These are phyloP conservation scores for Galemys pyrenaicus DNA, from an alignment of 2,113 vertebrate species.

Conservation along the genomic window DNA sequence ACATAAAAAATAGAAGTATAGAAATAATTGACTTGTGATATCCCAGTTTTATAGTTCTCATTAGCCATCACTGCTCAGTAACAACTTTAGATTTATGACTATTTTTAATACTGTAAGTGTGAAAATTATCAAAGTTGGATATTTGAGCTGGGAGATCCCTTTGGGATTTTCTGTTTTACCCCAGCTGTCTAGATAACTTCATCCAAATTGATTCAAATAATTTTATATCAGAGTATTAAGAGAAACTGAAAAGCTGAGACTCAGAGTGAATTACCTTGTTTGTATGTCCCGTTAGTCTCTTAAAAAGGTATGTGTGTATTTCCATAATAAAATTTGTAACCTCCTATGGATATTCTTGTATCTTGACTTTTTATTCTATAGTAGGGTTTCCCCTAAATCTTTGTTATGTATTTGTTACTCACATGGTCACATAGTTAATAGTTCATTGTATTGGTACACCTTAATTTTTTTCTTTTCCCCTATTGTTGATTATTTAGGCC, in stretches of 20 bases:
- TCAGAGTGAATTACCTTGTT: neutral
- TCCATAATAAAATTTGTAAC: neutral
- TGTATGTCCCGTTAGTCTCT: neutral
- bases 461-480: neutral
- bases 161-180: conserved; percentile 1
- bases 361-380: neutral
- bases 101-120: conserved; percentile 31
- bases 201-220: neutral
- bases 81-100: neutral
- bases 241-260: neutral
- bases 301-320: neutral
- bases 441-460: neutral
- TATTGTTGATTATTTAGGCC: neutral
- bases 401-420: neutral
- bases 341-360: neutral
- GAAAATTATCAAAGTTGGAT: neutral
- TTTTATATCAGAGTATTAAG: conserved; percentile 5
- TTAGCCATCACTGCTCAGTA: neutral
- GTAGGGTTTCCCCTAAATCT: neutral
- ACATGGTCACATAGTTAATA: neutral
- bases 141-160: neutral
- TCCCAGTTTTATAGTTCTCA: neutral
- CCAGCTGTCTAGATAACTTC: neutral
- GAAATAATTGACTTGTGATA: neutral
- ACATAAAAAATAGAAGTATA: neutral